Evolutionary conservation across 1,140 invertebrate genomes (phyloP).

Genomic region (Pararge aegeria): DNA sequence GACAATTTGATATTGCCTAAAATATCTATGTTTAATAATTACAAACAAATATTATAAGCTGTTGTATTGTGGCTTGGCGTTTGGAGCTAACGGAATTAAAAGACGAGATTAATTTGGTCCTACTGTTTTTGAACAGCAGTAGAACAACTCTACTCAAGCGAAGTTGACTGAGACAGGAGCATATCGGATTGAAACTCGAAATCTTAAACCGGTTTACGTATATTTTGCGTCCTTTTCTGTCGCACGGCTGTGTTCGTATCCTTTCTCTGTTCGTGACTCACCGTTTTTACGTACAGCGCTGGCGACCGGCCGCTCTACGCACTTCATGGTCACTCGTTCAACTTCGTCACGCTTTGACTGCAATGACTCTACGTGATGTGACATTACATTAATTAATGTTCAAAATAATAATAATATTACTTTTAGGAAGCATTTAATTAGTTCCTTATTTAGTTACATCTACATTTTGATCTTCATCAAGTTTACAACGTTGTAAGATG

Average conservation of each 20-base stretch:
- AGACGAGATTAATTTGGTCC: constrained; percentile 47
- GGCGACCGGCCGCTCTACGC: constrained; percentile 65
- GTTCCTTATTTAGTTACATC: not conserved
- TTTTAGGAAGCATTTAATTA: constrained; percentile 14
- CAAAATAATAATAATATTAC: constrained; percentile 63
- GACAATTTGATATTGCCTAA: too few relatives aligned
- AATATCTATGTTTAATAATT: too few relatives aligned
- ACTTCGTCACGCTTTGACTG: constrained; percentile 73
- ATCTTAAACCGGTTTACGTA: constrained; percentile 73
- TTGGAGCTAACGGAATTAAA: constrained; percentile 30
- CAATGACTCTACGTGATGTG: constrained; percentile 66
- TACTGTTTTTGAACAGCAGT: constrained; percentile 40
- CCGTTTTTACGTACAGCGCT: constrained; percentile 70
- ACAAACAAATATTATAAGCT: too few relatives aligned
- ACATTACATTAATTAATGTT: constrained; percentile 65
- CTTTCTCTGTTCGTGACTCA: constrained; percentile 66
- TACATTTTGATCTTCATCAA: not conserved
- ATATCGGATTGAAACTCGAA: constrained; percentile 78
- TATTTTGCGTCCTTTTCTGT: constrained; percentile 48
- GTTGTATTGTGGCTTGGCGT: too few relatives aligned
- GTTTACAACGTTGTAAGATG: not conserved
- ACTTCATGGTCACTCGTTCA: constrained; percentile 76
- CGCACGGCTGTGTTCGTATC: constrained; percentile 34
- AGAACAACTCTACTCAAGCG: constrained; percentile 57
- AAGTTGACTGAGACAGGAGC: constrained; percentile 71